Base-by-base conservation (phyloP, 2,797 vertebrate genomes). In the Sebastes kiyomatsui region DNA sequence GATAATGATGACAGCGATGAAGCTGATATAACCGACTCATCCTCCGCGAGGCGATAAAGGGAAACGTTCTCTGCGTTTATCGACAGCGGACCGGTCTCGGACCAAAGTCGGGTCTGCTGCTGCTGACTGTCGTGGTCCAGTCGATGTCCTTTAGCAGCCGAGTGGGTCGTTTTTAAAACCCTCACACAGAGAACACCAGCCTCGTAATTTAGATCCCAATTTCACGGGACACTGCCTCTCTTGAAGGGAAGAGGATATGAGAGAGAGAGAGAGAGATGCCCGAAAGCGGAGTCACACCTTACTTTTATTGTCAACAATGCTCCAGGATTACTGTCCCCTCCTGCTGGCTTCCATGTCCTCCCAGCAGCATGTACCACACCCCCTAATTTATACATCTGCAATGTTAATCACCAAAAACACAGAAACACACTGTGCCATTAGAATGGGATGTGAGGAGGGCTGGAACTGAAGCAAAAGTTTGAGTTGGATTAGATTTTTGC, bases 161-260 rank as follows among this genome's bases (percentile, higher is more conserved):
- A 80, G 83, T 8, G 9, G 84, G 84, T 90, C 75, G 14, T 89
- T 91, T 92, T 69, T 82, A 90, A 92, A 94, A 84, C 86, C 88
- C 83, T 89, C 76, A 59, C 83, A 82, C 90, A 70, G 82, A 83
- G 93, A 87, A 95, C 94, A 91, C 90, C 82, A 82, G 90, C 87
- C 90, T 92, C 92, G 91, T 96, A 97, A 97, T 97, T 96, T 94
- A 96, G 92, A 96, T 97, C 93, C 96, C 91, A 98, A 98, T 98
- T 98, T 98, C 97, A 98, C 96, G 97, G 96, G 94, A 97, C 94
- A 85, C 94, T 97, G 97, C 95, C 92, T 97, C 96, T 97, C 95
- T 96, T 95, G 93, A 95, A 97, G 96, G 95, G 95, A 93, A 94
- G 94, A 85, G 83, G 83, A 88, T 80, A 86, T 49, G 82, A 80